Percentiles rank a stretch among this genome's conserved stretches.
phyloP scores from a whole-genome alignment of 2,797 vertebrate species.

The Galagoides demidoff region DNA sequence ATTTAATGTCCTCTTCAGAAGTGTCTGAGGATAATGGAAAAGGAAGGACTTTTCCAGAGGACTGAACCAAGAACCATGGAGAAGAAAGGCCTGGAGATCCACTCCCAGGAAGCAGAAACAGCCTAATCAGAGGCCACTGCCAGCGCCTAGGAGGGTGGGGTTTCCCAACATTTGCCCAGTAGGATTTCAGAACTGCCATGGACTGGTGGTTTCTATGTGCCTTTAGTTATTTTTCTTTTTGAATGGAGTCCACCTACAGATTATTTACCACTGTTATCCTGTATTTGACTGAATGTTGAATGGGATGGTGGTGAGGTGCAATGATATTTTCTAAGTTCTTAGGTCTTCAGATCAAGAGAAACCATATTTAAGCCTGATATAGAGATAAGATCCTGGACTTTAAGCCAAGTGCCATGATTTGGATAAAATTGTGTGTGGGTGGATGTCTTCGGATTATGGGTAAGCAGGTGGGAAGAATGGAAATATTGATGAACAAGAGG shows the following conservation, averaged over 20 bases:
- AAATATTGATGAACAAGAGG: conserved; percentile 34
- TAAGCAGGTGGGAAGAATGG: neutral
- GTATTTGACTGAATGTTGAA: neutral
- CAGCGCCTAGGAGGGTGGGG: neutral
- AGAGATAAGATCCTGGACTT: conserved; percentile 17
- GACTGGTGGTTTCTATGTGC: neutral
- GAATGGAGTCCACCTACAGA: neutral
- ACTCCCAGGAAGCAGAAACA: neutral
- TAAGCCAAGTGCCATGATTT: neutral
- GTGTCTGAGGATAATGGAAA: neutral
- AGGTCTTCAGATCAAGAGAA: conserved; percentile 34
- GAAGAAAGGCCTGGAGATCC: neutral
- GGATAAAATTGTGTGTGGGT: neutral
- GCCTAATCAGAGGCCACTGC: neutral
- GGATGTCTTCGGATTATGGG: neutral
- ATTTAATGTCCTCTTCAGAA: conserved; percentile 19
- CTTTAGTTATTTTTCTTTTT: neutral
- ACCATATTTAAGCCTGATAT: neutral
- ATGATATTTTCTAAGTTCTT: conserved; percentile 14
- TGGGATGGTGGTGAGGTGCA: neutral
- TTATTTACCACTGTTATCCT: neutral
- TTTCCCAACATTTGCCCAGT: neutral
- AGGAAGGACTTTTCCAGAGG: neutral
- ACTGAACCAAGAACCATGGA: neutral
- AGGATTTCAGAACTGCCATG: conserved; percentile 39